These are phyloP conservation scores for Mastomys coucha DNA, from an alignment of 2,113 vertebrate species.

Conservation along the genomic window DNA sequence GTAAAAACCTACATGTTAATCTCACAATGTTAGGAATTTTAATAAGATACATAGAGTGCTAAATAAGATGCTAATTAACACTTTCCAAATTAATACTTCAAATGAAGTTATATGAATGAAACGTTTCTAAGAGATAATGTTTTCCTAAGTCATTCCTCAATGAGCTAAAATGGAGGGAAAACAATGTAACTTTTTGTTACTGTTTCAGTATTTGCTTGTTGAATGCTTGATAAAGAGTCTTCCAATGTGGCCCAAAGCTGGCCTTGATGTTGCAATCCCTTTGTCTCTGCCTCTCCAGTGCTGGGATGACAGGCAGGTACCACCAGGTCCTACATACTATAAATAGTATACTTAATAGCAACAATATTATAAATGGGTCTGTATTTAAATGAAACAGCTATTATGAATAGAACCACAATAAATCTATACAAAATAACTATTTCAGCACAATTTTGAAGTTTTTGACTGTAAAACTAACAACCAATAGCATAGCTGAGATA, in stretches of 20 bases:
- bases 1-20: not conserved
- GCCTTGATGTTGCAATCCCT: not conserved
- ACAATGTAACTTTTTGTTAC: not conserved
- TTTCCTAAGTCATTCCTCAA: not conserved
- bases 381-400: not conserved
- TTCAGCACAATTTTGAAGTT: not conserved
- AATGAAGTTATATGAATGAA: not conserved
- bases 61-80: not conserved
- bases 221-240: not conserved
- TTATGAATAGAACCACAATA: not conserved
- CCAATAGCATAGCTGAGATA: not conserved
- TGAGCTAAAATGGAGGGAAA: not conserved
- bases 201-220: not conserved
- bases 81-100: no score
- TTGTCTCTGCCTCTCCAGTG: not conserved
- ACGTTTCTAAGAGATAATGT: not conserved
- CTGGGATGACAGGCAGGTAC: not conserved
- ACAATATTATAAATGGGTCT: no score
- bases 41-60: not conserved
- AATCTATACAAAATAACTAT: not conserved
- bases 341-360: not conserved
- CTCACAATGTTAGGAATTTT: not conserved
- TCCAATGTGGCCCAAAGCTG: not conserved
- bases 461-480: not conserved
- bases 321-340: not conserved